Evolutionary conservation across 2,797 vertebrate species (phyloP), one percentile per base, ranked within the genome.

Genomic region (Todus mexicanus): DNA sequence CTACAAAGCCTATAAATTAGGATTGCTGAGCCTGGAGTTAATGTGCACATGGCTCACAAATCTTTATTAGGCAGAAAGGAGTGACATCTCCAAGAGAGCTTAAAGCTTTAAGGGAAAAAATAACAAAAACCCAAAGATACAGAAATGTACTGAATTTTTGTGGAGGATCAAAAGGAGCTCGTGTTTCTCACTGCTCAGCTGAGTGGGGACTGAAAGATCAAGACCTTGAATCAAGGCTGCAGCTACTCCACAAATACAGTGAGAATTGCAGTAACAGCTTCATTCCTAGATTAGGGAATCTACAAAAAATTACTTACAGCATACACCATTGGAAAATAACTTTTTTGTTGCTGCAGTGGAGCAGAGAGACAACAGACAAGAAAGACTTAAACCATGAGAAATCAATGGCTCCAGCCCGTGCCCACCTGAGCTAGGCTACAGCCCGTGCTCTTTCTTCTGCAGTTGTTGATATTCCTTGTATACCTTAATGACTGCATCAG

Each of bases 1-100:
- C 75, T 85, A 87, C 76, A 93, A 80, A 91, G 56, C 43, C 59
- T 48, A 59, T 89, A 91, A 93, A 94, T 94, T 48, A 75, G 82
- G 51, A 85, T 45, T 74, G 60, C 73, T 69, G 78, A 85, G 84
- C 68, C 69, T 57, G 47, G 63, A 93, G 26, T 80, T 87, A 53
- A 35, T 60, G 76, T 17, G 54, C 59, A 57, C 79, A 88, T 4
- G 18, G 72, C 51, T 91, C 12, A 2, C 84, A 93, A 89, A 85
- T 90, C 88, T 68, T 92, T 84, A 76, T 73, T 79, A 82, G 70
- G n/a, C 26, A 89, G 31, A 40, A 90, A 82, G 53, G 17, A 87
- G 38, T 54, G 57, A 91, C 57, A 80, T 51, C 72, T 83, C 69
- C 69, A 71, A 69, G 79, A 50, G 8, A 83, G 48, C 45, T 7